These are phyloP conservation scores for Pogonomyrmex barbatus DNA, from an alignment of 1,140 invertebrate species.

Conservation along the genomic window DNA sequence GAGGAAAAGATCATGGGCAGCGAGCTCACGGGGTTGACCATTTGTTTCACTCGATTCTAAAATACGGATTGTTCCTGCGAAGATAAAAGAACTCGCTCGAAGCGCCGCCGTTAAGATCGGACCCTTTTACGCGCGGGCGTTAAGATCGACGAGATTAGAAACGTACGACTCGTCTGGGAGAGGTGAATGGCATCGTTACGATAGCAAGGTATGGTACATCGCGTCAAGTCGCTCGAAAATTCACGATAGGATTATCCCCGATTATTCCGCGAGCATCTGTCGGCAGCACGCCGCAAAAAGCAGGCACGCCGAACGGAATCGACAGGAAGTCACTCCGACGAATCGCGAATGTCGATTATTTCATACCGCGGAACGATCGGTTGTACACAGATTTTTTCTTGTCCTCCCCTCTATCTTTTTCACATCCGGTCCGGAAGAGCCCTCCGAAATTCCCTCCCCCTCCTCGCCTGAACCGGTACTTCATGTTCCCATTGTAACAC, in stretches of 20 bases:
- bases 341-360: slow-evolving; percentile 34
- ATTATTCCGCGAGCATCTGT: slow-evolving; percentile 55
- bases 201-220: neutral
- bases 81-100: slow-evolving; percentile 42
- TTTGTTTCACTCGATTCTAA: slow-evolving; percentile 56
- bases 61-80: slow-evolving; percentile 36
- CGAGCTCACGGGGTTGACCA: neutral
- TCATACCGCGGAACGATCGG: slow-evolving; percentile 13
- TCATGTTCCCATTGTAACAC: neutral
- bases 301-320: slow-evolving; percentile 32
- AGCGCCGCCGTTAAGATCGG: slow-evolving; percentile 32
- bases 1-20: neutral
- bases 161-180: slow-evolving; percentile 27
- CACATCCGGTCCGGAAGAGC: neutral
- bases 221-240: slow-evolving; percentile 36
- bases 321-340: slow-evolving; percentile 40
- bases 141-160: slow-evolving; percentile 62
- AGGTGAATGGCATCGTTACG: slow-evolving; percentile 43
- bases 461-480: neutral
- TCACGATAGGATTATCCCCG: slow-evolving; percentile 19
- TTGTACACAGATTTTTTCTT: neutral
- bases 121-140: slow-evolving; percentile 44
- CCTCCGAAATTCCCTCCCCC: neutral
- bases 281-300: slow-evolving; percentile 46
- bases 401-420: neutral